Base-by-base conservation (phyloP, 2,888 invertebrate species). In the Callimorpha dominula region DNA sequence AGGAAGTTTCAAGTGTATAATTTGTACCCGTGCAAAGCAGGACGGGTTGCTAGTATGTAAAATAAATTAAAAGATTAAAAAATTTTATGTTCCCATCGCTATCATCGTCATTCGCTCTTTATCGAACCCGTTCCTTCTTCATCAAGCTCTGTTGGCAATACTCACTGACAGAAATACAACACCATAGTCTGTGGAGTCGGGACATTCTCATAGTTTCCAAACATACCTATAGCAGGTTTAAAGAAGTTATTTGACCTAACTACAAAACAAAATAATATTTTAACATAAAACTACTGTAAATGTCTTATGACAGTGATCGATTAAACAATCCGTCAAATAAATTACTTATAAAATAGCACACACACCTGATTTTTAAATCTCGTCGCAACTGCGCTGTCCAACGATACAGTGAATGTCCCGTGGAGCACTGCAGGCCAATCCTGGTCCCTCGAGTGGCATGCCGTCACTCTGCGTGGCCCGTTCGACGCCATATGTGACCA, bases 401-500 rank as follows among this genome's bases (percentile, higher is more conserved):
- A 85, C 90, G 90, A 90, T 89, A 87, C 89, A 92, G 91, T 91
- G 90, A 87, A 88, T 90, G 89, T 90, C 90, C 91, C 87, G 86
- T 86, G 76, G 89, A 90, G 90, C 87, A 89, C 87, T 86, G 80
- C 88, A 91, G 92, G 94, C 94, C 95, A 95, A 95, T 95, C 91
- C 88, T 85, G 86, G 87, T 94, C 93, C 94, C 95, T 85, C 87
- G 93, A 94, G 94, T 93, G 92, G 90, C 93, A 89, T 91, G 88
- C 94, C 94, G 93, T 94, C 95, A 94, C 92, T 94, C 91, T 88
- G 88, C 90, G 93, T 90, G 92, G 94, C 92, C 93, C 90, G 94
- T 93, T 95, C 93, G 94, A 94, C 94, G 95, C 95, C 95, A 95
- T 95, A 94, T 95, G 95, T 90, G 92, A 86, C 87, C 82, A 81